Evolutionary conservation across 2,113 vertebrate genomes (phyloP).

Genomic region (Ctenodactylus gundi): DNA sequence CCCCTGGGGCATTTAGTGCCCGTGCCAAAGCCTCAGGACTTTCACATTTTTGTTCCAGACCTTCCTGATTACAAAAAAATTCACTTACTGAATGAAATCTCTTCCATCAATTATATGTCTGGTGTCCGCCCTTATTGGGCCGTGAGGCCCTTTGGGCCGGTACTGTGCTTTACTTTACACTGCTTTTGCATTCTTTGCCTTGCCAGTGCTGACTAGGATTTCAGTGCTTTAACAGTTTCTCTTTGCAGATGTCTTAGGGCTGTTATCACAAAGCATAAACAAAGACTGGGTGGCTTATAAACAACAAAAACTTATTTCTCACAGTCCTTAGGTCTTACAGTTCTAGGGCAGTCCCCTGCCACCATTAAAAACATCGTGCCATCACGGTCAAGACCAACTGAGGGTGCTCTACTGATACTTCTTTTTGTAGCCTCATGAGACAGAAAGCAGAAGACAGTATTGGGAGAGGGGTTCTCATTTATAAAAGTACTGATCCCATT

Average conservation of each 20-base stretch:
- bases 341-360: neutral
- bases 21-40: neutral
- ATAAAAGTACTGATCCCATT: too few species aligned
- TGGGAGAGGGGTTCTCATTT: neutral
- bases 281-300: neutral
- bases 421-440: too few species aligned
- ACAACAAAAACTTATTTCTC: neutral
- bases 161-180: accelerated
- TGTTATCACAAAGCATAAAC: neutral
- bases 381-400: neutral
- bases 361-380: neutral
- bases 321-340: neutral
- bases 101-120: neutral
- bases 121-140: neutral
- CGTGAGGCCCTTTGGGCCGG: neutral
- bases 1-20: neutral
- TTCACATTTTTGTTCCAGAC: neutral
- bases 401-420: too few species aligned
- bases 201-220: neutral
- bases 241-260: neutral
- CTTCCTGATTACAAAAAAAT: too few species aligned
- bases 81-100: too few species aligned
- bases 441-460: neutral
- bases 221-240: neutral
- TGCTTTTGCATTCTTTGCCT: neutral